Base-by-base conservation (phyloP, 2,797 vertebrate species). In the Crypturellus tataupa region DNA sequence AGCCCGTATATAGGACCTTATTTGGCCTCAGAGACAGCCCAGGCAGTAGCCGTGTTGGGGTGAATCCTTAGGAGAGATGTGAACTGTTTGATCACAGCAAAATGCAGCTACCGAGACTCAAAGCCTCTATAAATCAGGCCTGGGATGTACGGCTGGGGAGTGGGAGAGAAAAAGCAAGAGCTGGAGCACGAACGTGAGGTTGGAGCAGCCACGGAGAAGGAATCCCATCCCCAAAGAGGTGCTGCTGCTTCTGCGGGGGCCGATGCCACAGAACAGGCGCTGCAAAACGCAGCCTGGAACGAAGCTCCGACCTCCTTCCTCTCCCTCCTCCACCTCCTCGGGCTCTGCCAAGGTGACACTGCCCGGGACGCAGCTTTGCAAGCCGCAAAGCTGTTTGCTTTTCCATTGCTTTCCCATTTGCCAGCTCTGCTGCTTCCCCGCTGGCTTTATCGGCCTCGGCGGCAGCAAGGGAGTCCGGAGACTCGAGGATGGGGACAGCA, bases 301-400 rank as follows among this genome's bases (percentile, higher is more conserved):
- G 2, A 40, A 29, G 35, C 19, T 75, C 58, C 3, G 55, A 51
- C 9, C 51, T 31, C 18, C n/a, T 47, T 75, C 64, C 65, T 12
- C 40, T 37, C 55, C 44, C 55, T 71, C 68, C 31, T 33, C 59
- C 29, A 53, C 29, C 9, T 8, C 23, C 24, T 29, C 55, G n/a
- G 56, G 10, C 21, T 27, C 42, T 12, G 9, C 14, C 90, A 94
- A 88, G 89, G 92, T 95, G 96, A 95, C 85, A 59, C 35, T 93
- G 78, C 53, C 16, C 3, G 18, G 4, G 67, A 78, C 0, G 79
- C 40, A 82, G 53, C 68, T 53, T n/a, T 15, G 78, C 62, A 37
- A 75, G 35, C 56, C 71, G 62, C 60, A 44, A 75, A 88, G 56
- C 33, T 90, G 73, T 87, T 92, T 91, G 89, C 67, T 91, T 95